These are phyloP conservation scores for Phocoena sinus DNA, from an alignment of 2,113 vertebrate species.

Conservation along the genomic window DNA sequence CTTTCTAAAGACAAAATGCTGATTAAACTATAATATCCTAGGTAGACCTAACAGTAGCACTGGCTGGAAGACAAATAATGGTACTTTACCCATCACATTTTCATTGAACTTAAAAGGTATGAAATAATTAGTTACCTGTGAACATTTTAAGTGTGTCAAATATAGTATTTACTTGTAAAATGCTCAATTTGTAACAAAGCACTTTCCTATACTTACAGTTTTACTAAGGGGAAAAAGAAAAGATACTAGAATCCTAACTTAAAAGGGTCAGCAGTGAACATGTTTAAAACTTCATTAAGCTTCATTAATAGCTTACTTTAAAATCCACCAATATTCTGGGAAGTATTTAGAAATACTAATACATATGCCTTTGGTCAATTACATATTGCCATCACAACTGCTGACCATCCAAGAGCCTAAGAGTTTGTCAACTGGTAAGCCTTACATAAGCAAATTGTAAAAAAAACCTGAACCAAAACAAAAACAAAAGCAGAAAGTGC, in stretches of 20 bases:
- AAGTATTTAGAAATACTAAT: neutral
- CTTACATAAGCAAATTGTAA: neutral
- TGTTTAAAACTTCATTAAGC: neutral
- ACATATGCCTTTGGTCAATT: neutral
- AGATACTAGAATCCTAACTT: neutral
- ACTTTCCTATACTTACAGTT: neutral
- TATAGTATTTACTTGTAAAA: neutral
- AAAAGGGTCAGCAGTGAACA: neutral
- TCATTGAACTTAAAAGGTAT: conserved; percentile 10
- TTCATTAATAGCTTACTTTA: neutral
- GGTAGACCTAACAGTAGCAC: neutral
- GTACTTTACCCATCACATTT: neutral
- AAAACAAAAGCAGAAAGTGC: neutral
- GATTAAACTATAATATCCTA: neutral
- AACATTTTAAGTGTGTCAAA: neutral
- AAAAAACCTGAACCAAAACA: neutral
- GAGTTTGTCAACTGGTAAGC: neutral
- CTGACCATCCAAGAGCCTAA: neutral
- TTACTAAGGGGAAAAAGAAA: neutral
- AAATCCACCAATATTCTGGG: neutral
- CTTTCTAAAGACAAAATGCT: neutral
- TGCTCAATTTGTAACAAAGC: neutral
- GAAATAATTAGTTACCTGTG: neutral
- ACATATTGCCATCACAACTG: neutral
- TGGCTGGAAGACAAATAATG: neutral